A percentile compares a stretch with the other conserved stretches of the same genome.
phyloP scores from a whole-genome alignment of 2,888 invertebrate genomes.

The Papilio elwesi region DNA sequence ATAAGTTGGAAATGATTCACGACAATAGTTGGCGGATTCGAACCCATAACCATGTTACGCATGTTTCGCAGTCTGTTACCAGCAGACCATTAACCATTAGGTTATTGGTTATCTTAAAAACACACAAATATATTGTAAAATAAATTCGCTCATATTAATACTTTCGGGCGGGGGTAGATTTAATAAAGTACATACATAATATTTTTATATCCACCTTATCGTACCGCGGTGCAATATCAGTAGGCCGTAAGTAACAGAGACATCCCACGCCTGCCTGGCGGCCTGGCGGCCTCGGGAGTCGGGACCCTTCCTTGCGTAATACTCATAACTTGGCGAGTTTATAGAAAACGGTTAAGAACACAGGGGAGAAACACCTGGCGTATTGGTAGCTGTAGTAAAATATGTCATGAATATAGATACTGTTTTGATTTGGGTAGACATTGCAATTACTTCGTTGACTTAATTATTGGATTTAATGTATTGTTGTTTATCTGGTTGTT shows the following conservation, averaged over 20 bases:
- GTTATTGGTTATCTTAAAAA: too few relatives aligned
- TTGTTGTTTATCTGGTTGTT: too few relatives aligned
- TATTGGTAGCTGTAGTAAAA: constrained; percentile 32
- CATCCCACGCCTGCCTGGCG: constrained; percentile 23
- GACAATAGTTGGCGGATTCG: too few relatives aligned
- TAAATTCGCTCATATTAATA: constrained; percentile 16
- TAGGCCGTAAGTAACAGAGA: constrained; percentile 39
- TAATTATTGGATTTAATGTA: background rate
- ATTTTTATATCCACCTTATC: constrained; percentile 38
- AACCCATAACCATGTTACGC: too few relatives aligned
- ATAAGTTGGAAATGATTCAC: too few relatives aligned
- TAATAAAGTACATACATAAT: constrained; percentile 39
- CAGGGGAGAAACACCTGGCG: constrained; percentile 34
- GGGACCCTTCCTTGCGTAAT: constrained; percentile 37
- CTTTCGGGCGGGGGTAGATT: constrained; percentile 5
- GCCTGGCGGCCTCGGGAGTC: background rate
- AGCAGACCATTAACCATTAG: too few relatives aligned
- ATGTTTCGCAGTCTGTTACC: too few relatives aligned
- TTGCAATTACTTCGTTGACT: constrained; percentile 9
- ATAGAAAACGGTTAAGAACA: constrained; percentile 40
- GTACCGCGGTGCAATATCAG: constrained; percentile 38
- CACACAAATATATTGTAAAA: background rate
- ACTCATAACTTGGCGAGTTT: constrained; percentile 40
- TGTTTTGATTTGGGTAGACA: constrained; percentile 26
- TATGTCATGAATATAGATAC: constrained; percentile 37